These are phyloP conservation scores for Merluccius polli DNA, from an alignment of 2,797 vertebrate genomes.

Conservation along the genomic window DNA sequence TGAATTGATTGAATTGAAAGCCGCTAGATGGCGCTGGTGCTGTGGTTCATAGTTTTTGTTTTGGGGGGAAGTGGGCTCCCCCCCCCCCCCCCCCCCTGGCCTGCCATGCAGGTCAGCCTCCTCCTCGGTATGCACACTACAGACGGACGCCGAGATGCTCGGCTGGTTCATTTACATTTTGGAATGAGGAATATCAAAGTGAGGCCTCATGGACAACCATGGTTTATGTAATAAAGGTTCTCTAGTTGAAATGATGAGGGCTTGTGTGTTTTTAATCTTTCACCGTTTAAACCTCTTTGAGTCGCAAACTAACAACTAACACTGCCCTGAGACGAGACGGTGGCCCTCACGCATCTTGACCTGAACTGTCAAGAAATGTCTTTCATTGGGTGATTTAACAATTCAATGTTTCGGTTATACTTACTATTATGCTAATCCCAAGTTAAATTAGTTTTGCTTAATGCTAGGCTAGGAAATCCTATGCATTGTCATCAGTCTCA, in stretches of 20 bases:
- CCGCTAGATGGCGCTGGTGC: constrained; percentile 34
- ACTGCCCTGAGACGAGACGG: background rate
- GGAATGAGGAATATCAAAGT: constrained; percentile 61
- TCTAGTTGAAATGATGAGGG: constrained; percentile 62
- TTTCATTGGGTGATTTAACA: background rate
- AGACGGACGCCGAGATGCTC: constrained; percentile 47
- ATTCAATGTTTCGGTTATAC: background rate
- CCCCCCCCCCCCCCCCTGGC: constrained; percentile 67
- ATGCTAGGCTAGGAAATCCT: background rate
- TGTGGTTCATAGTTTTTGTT: constrained; percentile 46
- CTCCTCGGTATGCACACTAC: constrained; percentile 69
- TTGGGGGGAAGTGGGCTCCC: constrained; percentile 49
- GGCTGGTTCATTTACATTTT: constrained; percentile 54
- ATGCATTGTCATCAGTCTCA: background rate
- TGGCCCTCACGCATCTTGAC: background rate
- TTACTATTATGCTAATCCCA: no score
- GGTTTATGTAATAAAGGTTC: constrained; percentile 74
- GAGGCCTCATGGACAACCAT: constrained; percentile 68
- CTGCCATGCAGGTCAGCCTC: constrained; percentile 70
- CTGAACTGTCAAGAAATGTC: background rate
- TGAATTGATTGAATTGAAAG: constrained; percentile 45
- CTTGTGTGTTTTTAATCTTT: constrained; percentile 45
- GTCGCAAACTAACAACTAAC: background rate
- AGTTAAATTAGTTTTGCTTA: no score
- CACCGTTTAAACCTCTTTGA: constrained; percentile 1